phyloP scores from a whole-genome alignment of 2,797 vertebrate genomes.

The Hylomyscus alleni region DNA sequence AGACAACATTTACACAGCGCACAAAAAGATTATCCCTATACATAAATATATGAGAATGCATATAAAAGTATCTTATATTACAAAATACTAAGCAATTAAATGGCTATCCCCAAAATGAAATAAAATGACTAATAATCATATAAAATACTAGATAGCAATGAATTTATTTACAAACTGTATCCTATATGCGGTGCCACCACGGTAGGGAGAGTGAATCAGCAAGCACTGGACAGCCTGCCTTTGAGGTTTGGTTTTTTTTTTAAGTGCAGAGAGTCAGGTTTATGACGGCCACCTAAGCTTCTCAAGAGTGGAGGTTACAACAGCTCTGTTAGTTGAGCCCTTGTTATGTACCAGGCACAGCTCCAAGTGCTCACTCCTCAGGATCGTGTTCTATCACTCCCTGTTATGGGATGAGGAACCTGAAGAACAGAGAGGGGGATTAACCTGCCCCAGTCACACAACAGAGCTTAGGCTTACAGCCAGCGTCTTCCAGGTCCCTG shows the following conservation, averaged over 20 bases:
- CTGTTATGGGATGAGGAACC: background rate
- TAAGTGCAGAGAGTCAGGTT: background rate
- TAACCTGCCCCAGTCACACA: background rate
- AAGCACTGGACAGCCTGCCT: background rate
- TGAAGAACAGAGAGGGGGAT: background rate
- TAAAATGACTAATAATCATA: background rate
- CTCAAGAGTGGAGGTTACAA: background rate
- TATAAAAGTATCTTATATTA: background rate
- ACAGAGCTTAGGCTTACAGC: background rate
- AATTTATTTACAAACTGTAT: background rate
- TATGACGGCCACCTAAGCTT: background rate
- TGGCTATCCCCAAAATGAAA: background rate
- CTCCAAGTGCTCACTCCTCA: background rate
- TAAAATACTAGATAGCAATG: background rate
- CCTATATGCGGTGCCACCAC: background rate
- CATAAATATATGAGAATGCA: too few relatives aligned
- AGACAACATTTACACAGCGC: too few relatives aligned
- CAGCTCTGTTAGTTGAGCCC: background rate
- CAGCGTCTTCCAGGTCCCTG: background rate
- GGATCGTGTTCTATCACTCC: background rate
- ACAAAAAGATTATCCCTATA: too few relatives aligned
- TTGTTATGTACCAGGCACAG: background rate
- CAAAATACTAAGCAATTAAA: background rate
- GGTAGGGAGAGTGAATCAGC: background rate
- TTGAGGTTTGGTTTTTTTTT: background rate